Evolutionary conservation across 2,113 vertebrate species (phyloP).

Genomic region (Tauraco erythrolophus): DNA sequence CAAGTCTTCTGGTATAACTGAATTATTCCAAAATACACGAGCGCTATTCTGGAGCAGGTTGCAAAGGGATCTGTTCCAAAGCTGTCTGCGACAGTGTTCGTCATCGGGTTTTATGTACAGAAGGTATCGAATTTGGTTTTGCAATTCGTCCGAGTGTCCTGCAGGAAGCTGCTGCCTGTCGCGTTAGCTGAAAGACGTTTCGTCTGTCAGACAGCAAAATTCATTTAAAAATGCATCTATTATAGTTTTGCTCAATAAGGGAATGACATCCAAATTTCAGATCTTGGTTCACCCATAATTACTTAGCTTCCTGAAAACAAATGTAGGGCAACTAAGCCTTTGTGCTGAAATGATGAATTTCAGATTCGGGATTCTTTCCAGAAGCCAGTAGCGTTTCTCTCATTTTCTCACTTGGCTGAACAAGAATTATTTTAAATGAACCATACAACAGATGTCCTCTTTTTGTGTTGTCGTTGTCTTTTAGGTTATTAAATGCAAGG

Average conservation of each 20-base stretch:
- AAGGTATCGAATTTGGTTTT: neutral
- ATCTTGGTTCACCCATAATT: neutral
- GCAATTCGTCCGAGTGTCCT: neutral
- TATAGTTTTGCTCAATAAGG: neutral
- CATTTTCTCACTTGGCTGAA: constrained; percentile 13
- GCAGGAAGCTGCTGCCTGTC: neutral
- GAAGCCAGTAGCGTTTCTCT: neutral
- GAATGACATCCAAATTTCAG: neutral
- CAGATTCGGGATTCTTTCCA: constrained; percentile 32
- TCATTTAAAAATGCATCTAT: neutral
- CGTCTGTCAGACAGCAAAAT: neutral
- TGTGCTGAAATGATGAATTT: neutral
- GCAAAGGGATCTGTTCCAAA: neutral
- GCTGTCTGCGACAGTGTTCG: neutral
- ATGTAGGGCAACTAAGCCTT: constrained; percentile 5
- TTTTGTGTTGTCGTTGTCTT: neutral
- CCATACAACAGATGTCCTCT: neutral
- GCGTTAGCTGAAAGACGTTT: neutral
- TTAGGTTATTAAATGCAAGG: constrained; percentile 83
- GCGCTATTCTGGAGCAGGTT: neutral
- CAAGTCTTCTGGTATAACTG: neutral
- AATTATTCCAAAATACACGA: neutral
- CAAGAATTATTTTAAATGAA: constrained; percentile 15
- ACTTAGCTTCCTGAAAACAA: neutral
- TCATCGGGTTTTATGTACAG: neutral